phyloP scores from a whole-genome alignment of 2,888 invertebrate species.

The Synergus japonicus region DNA sequence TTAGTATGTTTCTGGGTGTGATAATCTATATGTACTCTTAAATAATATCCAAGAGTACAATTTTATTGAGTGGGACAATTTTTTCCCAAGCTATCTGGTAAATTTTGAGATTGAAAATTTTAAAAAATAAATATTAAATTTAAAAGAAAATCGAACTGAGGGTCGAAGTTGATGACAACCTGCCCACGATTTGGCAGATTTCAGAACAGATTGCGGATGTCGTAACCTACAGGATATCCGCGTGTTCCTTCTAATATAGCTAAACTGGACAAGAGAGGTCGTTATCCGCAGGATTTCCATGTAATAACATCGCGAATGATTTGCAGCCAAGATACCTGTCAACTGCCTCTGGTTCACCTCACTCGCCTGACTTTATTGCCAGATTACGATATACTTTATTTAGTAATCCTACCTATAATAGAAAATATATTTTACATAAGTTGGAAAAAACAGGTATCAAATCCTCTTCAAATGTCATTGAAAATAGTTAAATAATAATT shows the following conservation, averaged over 20 bases:
- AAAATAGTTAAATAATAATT: background rate
- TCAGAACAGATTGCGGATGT: constrained; percentile 24
- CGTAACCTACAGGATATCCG: constrained; percentile 36
- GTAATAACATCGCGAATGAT: constrained; percentile 33
- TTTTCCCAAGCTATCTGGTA: too few species aligned
- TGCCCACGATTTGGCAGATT: background rate
- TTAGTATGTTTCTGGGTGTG: too few species aligned
- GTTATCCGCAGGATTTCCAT: constrained; percentile 36
- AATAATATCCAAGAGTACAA: too few species aligned
- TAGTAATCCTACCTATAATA: background rate
- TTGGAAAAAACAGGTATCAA: background rate
- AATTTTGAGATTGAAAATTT: background rate
- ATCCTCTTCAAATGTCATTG: background rate
- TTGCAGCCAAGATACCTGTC: constrained; percentile 36
- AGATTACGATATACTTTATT: background rate
- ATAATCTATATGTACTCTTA: too few species aligned
- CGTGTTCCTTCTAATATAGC: constrained; percentile 15
- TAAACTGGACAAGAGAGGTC: constrained; percentile 22
- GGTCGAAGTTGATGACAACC: constrained; percentile 17
- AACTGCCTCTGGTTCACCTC: background rate
- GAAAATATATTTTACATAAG: background rate
- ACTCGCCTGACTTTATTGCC: background rate
- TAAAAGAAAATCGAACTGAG: background rate
- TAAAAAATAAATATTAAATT: background rate
- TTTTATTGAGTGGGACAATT: too few species aligned